Percentiles rank a stretch among this genome's conserved stretches.
phyloP scores from a whole-genome alignment of 2,797 vertebrate species.

The Ctenopoma kingsleyae region DNA sequence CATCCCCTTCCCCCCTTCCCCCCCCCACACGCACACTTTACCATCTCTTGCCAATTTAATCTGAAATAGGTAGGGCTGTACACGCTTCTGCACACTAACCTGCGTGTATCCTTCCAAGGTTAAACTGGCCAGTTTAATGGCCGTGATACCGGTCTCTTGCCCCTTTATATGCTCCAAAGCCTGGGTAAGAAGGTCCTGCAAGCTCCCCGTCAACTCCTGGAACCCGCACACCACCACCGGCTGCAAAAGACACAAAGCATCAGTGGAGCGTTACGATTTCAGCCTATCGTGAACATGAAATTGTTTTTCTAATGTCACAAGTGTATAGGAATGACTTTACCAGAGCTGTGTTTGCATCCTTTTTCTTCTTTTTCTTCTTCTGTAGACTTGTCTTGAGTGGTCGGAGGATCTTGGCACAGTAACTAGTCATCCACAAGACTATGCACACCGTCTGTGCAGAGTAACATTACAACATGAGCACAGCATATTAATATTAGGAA shows the following conservation, averaged over 20 bases:
- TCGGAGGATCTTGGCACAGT: slow-evolving; percentile 91
- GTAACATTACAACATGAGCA: background rate
- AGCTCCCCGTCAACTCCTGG: slow-evolving; percentile 89
- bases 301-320: background rate
- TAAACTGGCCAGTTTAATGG: slow-evolving; percentile 91
- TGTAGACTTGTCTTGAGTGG: slow-evolving; percentile 96
- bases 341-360: slow-evolving; percentile 88
- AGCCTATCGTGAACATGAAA: background rate
- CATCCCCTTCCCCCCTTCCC: too few species aligned
- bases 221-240: slow-evolving; percentile 91
- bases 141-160: slow-evolving; percentile 89
- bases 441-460: slow-evolving; percentile 88
- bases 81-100: slow-evolving; percentile 58
- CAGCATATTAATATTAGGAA: fast-evolving
- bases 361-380: slow-evolving; percentile 99
- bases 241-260: slow-evolving; percentile 69
- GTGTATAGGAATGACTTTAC: slow-evolving; percentile 68
- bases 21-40: too few species aligned
- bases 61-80: background rate
- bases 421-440: slow-evolving; percentile 91
- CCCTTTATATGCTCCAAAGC: slow-evolving; percentile 90
- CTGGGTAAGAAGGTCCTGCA: slow-evolving; percentile 90
- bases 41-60: too few species aligned
- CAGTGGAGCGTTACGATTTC: background rate
- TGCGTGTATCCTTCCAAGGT: slow-evolving; percentile 87